Evolutionary conservation across 1,140 invertebrate species (phyloP).

Genomic region (Brachionus rubens): DNA sequence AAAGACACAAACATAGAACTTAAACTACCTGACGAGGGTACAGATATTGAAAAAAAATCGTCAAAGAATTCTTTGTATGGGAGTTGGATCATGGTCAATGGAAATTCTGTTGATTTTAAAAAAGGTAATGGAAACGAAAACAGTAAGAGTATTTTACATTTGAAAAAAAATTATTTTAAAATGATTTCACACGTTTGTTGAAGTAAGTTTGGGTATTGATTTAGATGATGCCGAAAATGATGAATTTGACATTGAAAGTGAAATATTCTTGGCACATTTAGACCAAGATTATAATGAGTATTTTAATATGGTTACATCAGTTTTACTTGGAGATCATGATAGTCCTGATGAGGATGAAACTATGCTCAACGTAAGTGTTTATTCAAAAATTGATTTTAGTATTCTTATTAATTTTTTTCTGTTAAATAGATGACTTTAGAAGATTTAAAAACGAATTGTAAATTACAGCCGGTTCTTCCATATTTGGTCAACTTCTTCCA

Average conservation of each 20-base stretch:
- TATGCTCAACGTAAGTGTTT: neutral
- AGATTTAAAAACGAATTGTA: slow-evolving; percentile 13
- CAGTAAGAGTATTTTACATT: neutral
- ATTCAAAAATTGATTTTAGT: neutral
- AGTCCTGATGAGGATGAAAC: neutral
- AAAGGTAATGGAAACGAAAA: neutral
- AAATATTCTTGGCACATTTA: neutral
- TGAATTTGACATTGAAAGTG: neutral
- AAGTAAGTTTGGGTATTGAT: neutral
- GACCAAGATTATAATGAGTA: slow-evolving; percentile 15
- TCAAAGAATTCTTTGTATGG: slow-evolving; percentile 1
- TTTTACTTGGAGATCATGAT: slow-evolving; percentile 10
- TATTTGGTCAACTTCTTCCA: slow-evolving; percentile 32
- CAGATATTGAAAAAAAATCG: neutral
- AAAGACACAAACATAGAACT: neutral
- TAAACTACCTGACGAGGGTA: neutral
- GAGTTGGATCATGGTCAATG: slow-evolving; percentile 3
- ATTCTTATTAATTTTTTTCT: neutral
- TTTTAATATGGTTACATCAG: neutral
- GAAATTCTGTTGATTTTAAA: neutral
- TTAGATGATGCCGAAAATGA: neutral
- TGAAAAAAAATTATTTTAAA: neutral
- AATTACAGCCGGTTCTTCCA: slow-evolving; percentile 10
- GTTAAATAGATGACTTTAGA: neutral
- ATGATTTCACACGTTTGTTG: no score